phyloP scores from a whole-genome alignment of 2,797 vertebrate genomes.

The Sparidentex hasta region DNA sequence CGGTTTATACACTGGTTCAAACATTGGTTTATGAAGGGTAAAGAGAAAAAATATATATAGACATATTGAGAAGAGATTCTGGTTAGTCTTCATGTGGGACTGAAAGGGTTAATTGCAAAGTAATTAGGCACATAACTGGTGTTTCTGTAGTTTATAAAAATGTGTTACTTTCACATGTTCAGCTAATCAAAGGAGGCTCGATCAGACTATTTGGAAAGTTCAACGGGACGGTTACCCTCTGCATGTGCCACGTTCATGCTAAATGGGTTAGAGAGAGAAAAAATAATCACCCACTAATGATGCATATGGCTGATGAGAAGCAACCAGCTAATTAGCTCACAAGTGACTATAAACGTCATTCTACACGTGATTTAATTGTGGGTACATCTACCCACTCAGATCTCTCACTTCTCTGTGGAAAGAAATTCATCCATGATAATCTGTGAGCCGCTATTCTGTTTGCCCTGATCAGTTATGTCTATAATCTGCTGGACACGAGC shows the following conservation, averaged over 20 bases:
- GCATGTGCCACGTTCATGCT: background rate
- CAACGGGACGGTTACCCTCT: background rate
- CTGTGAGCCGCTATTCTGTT: background rate
- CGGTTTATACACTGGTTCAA: too few species aligned
- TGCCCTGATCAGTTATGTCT: background rate
- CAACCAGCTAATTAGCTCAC: slow-evolving; percentile 6
- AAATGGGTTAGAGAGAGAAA: background rate
- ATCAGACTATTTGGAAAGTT: background rate
- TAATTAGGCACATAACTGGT: too few species aligned
- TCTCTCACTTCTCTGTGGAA: background rate
- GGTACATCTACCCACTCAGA: background rate
- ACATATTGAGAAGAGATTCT: too few species aligned
- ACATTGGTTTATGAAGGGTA: too few species aligned
- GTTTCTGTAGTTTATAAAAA: too few species aligned
- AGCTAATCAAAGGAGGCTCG: background rate
- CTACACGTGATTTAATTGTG: slow-evolving; percentile 7
- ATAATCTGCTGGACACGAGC: background rate
- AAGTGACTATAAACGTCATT: slow-evolving; percentile 4
- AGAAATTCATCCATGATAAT: background rate
- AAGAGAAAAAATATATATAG: too few species aligned
- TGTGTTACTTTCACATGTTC: background rate
- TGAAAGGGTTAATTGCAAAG: too few species aligned
- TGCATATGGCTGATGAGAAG: slow-evolving; percentile 2
- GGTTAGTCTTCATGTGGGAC: too few species aligned
- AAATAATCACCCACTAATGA: background rate